Conservation (phyloP, 2,113 vertebrate species). For the Otocyon megalotis region DNA sequence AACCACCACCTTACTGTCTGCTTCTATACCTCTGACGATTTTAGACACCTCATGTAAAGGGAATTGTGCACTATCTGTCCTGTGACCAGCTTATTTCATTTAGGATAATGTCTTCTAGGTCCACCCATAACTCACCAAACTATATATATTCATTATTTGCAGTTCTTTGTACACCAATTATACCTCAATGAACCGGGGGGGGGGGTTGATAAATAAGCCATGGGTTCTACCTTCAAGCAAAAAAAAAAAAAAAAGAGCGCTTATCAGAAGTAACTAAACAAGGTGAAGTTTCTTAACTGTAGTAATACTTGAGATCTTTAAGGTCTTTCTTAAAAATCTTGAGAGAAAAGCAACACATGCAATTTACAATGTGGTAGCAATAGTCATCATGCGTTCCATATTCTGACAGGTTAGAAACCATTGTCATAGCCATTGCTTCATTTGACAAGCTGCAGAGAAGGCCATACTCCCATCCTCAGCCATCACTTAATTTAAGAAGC, state of each 20-base stretch:
- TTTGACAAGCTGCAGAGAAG: background rate
- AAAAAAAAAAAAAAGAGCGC: background rate
- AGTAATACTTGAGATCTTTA: constrained; percentile 89
- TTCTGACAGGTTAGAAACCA: constrained; percentile 29
- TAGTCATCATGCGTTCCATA: background rate
- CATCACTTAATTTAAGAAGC: constrained; percentile 31
- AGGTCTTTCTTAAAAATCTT: constrained; percentile 93
- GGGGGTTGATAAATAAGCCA: background rate
- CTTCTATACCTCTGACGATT: background rate
- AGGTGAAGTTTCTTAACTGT: background rate
- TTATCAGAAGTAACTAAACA: constrained; percentile 37
- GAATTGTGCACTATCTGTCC: background rate
- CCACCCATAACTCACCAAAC: background rate
- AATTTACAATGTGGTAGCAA: constrained; percentile 25
- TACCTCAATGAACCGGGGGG: background rate
- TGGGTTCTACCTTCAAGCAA: background rate
- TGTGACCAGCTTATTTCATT: background rate
- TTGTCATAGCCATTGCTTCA: background rate
- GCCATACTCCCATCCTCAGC: background rate
- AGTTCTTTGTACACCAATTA: background rate
- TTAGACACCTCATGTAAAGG: background rate
- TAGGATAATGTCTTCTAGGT: background rate
- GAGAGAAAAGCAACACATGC: constrained; percentile 68
- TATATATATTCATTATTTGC: background rate
- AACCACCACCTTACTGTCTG: background rate